Conservation (phyloP, 1,140 invertebrate species). For the Stenopsyche tienmushanensis region DNA sequence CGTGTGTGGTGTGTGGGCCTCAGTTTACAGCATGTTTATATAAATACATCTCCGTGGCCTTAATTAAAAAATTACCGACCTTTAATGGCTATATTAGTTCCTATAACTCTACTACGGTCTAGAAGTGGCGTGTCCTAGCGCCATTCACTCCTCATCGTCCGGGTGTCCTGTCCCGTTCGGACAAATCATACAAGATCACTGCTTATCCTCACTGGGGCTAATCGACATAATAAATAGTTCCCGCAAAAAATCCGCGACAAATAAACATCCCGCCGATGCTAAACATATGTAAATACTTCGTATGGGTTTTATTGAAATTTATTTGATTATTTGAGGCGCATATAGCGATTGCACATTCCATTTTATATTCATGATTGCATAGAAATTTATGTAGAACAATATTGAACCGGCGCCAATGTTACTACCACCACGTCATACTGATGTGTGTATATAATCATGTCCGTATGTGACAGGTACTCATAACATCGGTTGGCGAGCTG, state of each 20-base stretch:
- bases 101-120: constrained; percentile 3
- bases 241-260: neutral
- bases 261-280: too few relatives aligned
- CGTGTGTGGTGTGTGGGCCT: constrained; percentile 20
- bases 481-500: neutral
- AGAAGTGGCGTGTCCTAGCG: neutral
- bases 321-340: neutral
- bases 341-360: neutral
- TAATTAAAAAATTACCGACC: constrained; percentile 31
- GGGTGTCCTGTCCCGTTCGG: neutral
- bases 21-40: constrained; percentile 30
- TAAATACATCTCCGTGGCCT: constrained; percentile 25
- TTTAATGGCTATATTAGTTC: constrained; percentile 31
- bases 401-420: constrained; percentile 2
- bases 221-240: neutral
- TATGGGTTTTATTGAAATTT: too few relatives aligned
- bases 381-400: constrained; percentile 8
- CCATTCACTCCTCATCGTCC: neutral
- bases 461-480: neutral
- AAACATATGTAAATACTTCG: too few relatives aligned
- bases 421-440: constrained; percentile 1
- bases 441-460: neutral
- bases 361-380: neutral
- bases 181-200: neutral
- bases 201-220: neutral